These are phyloP conservation scores for Odontamblyopus rebecca DNA, from an alignment of 2,797 vertebrate genomes.

Conservation along the genomic window DNA sequence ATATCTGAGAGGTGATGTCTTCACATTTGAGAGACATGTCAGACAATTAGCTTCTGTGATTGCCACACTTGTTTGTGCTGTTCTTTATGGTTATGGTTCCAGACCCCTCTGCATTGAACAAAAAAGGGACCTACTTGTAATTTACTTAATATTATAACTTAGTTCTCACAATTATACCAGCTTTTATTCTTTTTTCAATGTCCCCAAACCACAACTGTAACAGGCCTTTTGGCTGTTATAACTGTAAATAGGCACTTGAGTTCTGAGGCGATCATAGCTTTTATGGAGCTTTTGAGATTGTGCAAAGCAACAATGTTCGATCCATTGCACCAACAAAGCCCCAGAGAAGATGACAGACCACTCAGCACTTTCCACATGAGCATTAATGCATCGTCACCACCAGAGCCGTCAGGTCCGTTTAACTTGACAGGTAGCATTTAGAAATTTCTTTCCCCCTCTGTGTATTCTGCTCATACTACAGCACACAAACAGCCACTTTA, in stretches of 20 bases:
- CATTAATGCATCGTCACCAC: constrained; percentile 4
- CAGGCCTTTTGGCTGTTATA: background rate
- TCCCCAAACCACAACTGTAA: background rate
- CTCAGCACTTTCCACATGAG: background rate
- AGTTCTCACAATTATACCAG: background rate
- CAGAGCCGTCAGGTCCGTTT: background rate
- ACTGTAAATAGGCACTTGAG: constrained; percentile 28
- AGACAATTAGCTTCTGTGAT: too few species aligned
- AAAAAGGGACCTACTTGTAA: background rate
- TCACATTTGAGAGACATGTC: too few species aligned
- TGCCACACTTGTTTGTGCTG: too few species aligned
- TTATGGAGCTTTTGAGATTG: constrained; percentile 25
- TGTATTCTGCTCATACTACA: background rate
- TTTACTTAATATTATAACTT: background rate
- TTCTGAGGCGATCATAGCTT: constrained; percentile 29
- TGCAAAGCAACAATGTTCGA: constrained; percentile 24
- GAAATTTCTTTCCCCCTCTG: constrained; percentile 19
- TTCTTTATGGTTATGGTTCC: too few species aligned
- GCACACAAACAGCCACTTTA: constrained; percentile 6
- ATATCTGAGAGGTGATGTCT: too few species aligned
- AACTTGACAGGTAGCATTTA: constrained; percentile 24
- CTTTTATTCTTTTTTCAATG: background rate
- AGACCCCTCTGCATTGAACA: too few species aligned
- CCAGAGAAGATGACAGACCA: background rate
- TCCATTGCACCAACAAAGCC: constrained; percentile 18